Conservation (phyloP, 1,140 invertebrate species). For the Rhynchophorus ferrugineus region DNA sequence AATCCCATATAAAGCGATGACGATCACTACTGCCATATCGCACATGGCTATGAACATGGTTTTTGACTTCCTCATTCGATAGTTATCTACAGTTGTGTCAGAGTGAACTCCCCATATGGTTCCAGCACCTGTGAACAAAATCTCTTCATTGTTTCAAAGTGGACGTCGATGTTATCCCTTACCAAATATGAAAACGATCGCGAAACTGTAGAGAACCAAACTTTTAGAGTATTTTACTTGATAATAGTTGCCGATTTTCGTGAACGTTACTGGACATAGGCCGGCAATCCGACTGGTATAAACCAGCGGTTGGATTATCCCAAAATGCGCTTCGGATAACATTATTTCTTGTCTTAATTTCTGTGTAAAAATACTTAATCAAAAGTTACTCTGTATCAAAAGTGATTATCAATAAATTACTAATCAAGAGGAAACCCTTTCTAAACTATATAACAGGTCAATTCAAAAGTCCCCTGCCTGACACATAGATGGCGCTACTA, state of each 20-base stretch:
- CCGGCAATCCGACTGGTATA: slow-evolving; percentile 9
- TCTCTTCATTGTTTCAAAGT: neutral
- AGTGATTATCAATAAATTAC: too few relatives aligned
- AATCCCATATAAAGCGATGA: slow-evolving; percentile 15
- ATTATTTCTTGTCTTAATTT: slow-evolving; percentile 2
- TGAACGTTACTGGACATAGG: slow-evolving; percentile 11
- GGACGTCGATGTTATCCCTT: neutral
- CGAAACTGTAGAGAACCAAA: slow-evolving; percentile 16
- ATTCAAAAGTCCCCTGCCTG: too few relatives aligned
- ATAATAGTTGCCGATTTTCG: slow-evolving; percentile 12
- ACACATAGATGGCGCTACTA: too few relatives aligned
- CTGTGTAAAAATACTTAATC: too few relatives aligned
- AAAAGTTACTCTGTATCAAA: too few relatives aligned
- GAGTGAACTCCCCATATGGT: slow-evolving; percentile 4
- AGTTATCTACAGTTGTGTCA: neutral
- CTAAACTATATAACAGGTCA: too few relatives aligned
- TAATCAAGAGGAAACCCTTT: too few relatives aligned
- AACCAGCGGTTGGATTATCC: slow-evolving; percentile 12
- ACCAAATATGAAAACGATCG: slow-evolving; percentile 13
- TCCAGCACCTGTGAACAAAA: slow-evolving; percentile 3
- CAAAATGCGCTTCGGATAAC: slow-evolving; percentile 2
- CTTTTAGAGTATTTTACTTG: slow-evolving; percentile 1
- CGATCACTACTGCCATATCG: slow-evolving; percentile 22
- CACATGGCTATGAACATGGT: slow-evolving; percentile 12
- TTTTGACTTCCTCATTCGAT: slow-evolving; percentile 9